Evolutionary conservation across 2,797 vertebrate genomes (phyloP).

Genomic region (Lindbergichthys nudifrons): DNA sequence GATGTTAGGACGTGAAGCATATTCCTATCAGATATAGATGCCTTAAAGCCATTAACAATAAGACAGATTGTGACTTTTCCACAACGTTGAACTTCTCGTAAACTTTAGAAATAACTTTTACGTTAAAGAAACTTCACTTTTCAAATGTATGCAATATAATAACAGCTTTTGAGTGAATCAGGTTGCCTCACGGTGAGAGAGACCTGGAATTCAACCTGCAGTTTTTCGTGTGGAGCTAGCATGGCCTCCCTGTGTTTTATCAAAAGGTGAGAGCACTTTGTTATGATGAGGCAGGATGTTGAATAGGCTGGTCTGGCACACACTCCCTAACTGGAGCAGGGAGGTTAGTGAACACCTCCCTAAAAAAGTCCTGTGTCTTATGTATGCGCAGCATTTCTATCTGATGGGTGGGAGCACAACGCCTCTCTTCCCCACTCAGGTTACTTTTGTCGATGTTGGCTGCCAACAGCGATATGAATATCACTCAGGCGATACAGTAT

Average conservation of each 20-base stretch:
- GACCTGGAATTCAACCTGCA: constrained; percentile 20
- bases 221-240: constrained; percentile 4
- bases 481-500: constrained; percentile 11
- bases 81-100: not conserved
- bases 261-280: constrained; percentile 24
- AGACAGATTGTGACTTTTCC: not conserved
- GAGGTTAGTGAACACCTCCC: constrained; percentile 26
- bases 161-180: constrained; percentile 17
- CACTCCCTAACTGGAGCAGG: constrained; percentile 43
- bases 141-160: not conserved
- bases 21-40: not conserved
- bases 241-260: constrained; percentile 9
- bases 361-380: constrained; percentile 20
- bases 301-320: constrained; percentile 41
- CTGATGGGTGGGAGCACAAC: constrained; percentile 36
- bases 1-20: not conserved
- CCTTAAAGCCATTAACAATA: constrained; percentile 1
- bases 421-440: constrained; percentile 56
- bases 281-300: constrained; percentile 35
- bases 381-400: constrained; percentile 31
- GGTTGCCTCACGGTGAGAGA: constrained; percentile 2
- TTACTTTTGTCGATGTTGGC: constrained; percentile 34
- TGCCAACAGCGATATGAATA: constrained; percentile 42
- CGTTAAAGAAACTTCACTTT: not conserved
- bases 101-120: not conserved